Evolutionary conservation across 2,888 invertebrate species (phyloP), one percentile per base, ranked within the genome.

Genomic region (Lycia hirtaria): DNA sequence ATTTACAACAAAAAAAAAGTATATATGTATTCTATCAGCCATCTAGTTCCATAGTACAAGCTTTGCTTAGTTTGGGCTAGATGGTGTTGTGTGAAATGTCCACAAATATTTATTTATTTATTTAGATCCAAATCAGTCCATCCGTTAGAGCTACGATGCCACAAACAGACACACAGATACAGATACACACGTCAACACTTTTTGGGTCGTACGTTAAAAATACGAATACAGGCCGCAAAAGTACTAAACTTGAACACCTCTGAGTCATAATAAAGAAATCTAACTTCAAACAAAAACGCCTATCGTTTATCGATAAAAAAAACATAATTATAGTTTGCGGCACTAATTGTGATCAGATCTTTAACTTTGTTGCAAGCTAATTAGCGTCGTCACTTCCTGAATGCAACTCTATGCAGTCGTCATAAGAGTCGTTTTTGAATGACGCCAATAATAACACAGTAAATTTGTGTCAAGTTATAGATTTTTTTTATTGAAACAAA

Each of bases 181-280:
- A n/a, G n/a, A n/a, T n/a, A n/a, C n/a, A n/a, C n/a, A n/a, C n/a
- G n/a, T n/a, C n/a, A n/a, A n/a, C n/a, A n/a, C n/a, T n/a, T n/a
- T n/a, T n/a, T n/a, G n/a, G n/a, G n/a, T n/a, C n/a, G n/a, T n/a
- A n/a, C n/a, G n/a, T 12, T 5, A 35, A 15, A 12, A 17, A 9
- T 6, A 5, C 1, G 4, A 49, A 20, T 14, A 40, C 50, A 24
- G 24, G 7, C 50, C 50, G 1, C 15, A 4, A 24, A 20, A 15
- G 1, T 4, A 40, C 0, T 0, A 3, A 20, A 10, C n/a, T 33
- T 48, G 3, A 43, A 12, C 30, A 43, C 20, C n/a, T 12, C 22
- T 49, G 50, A 3, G 3, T 6, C 2, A 10, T 45, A 56, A 56
- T 56, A 56, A 33, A 50, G 56, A 56, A 56, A 56, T 56, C 56